These are phyloP conservation scores for Tapirus indicus DNA, from an alignment of 2,797 vertebrate species.

Conservation along the genomic window DNA sequence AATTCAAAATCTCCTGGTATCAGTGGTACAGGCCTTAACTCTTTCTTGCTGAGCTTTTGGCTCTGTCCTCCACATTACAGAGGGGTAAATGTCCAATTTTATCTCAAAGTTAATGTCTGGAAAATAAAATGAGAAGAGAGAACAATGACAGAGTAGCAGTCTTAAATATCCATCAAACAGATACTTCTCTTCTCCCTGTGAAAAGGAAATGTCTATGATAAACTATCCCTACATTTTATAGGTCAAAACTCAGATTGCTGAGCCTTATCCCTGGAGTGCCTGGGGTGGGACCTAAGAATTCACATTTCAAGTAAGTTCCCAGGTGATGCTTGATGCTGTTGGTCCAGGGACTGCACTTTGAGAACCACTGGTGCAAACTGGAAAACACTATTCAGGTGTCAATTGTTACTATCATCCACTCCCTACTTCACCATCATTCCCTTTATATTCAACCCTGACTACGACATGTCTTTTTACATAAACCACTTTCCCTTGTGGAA, in stretches of 20 bases:
- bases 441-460: not conserved
- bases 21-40: not conserved
- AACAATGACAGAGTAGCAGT: not conserved
- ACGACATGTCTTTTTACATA: not conserved
- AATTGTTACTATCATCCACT: too few species aligned
- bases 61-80: conserved; percentile 42
- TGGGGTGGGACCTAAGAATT: not conserved
- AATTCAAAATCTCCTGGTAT: not conserved
- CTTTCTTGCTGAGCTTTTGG: not conserved
- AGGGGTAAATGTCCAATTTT: conserved; percentile 44
- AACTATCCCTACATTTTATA: not conserved
- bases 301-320: not conserved
- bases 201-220: not conserved
- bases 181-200: not conserved
- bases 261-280: not conserved
- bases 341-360: not conserved
- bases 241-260: not conserved
- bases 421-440: not conserved
- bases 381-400: not conserved
- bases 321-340: not conserved
- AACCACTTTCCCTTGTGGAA: not conserved
- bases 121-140: conserved; percentile 55
- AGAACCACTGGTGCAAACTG: not conserved
- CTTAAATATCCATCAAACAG: conserved; percentile 59
- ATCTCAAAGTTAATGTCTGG: conserved; percentile 60